Evolutionary conservation across 2,888 invertebrate species (phyloP), one percentile per base, ranked within the genome.

Genomic region (Danaus chrysippus): DNA sequence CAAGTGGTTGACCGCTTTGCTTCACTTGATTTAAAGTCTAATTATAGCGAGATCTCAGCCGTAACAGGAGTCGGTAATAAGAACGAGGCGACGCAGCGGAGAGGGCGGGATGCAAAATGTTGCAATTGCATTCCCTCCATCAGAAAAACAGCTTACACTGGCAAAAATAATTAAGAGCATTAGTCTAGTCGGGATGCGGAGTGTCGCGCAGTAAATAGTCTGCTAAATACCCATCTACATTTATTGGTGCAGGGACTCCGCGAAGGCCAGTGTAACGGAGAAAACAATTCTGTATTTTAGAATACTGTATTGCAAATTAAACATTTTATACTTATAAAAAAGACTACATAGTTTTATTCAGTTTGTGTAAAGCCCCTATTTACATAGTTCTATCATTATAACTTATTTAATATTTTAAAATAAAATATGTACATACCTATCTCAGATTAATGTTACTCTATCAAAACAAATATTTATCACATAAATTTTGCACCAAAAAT

Each of bases 141-240:
- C 88, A 88, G 86, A 88, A 87, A 88, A 89, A 89, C 87, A 88
- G 88, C 88, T 88, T 87, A 86, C 86, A 86, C 85, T 82, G 82
- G 87, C 88, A 87, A 88, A 89, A 90, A 90, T 89, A 89, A 89
- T 89, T 89, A 90, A 88, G 89, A 87, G 87, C 85, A 88, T 89
- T 88, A 89, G 87, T 82, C 76, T 79, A 87, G 86, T 86, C 82
- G 82, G 78, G 77, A 81, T 79, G 84, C 84, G 81, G 77, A 84
- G 79, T 84, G 84, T 85, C 87, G 85, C 86, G 81, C 83, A 84
- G 82, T 88, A 87, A 90, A 90, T 88, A 86, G 82, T 83, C 83
- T 82, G 84, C 84, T 89, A 89, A 89, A 87, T 85, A 86, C 87
- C 86, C 87, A 86, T 84, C 87, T 87, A 87, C 86, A 86, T 88